Percentiles rank a stretch among this genome's conserved stretches.
phyloP scores from a whole-genome alignment of 2,113 vertebrate genomes.

The Romanogobio albipinnatus region DNA sequence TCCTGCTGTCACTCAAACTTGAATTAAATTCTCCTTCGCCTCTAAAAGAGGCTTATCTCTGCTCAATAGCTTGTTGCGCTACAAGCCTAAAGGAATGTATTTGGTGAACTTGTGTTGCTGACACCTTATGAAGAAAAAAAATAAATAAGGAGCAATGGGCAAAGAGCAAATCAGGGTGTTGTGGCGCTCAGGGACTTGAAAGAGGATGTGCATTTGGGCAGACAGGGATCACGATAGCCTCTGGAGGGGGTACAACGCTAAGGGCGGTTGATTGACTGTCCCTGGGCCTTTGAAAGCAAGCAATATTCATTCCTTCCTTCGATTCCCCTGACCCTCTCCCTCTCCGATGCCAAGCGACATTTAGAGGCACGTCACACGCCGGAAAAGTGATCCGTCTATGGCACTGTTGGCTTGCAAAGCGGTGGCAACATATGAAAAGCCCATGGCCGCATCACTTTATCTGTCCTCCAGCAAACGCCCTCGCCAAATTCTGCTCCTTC shows the following conservation, averaged over 20 bases:
- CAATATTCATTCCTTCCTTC: conserved; percentile 62
- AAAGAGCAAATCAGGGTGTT: conserved; percentile 60
- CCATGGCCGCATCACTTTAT: conserved; percentile 67
- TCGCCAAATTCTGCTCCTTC: conserved; percentile 62
- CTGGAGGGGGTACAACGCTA: conserved; percentile 62
- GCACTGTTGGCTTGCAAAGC: conserved; percentile 36
- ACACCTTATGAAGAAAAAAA: conserved; percentile 86
- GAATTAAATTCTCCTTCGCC: conserved; percentile 97
- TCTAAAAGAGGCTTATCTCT: conserved; percentile 99
- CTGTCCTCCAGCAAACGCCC: conserved; percentile 52
- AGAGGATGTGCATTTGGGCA: conserved; percentile 76
- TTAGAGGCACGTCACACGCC: conserved; percentile 51
- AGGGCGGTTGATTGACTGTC: conserved; percentile 63
- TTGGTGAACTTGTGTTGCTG: conserved; percentile 83
- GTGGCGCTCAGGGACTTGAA: conserved; percentile 62
- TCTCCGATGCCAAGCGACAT: conserved; percentile 57
- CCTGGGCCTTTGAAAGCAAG: conserved; percentile 40
- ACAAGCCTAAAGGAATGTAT: conserved; percentile 89
- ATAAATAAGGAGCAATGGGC: conserved; percentile 71
- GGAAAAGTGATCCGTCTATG: conserved; percentile 58
- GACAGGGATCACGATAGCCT: conserved; percentile 66
- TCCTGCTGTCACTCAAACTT: conserved; percentile 99
- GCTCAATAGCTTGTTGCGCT: conserved; percentile 95
- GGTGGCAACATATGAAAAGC: conserved; percentile 60
- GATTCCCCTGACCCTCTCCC: conserved; percentile 55